Percentiles rank a stretch among this genome's conserved stretches.
Conservation (phyloP, 2,113 vertebrate species). For the Brevimyrus niger region DNA sequence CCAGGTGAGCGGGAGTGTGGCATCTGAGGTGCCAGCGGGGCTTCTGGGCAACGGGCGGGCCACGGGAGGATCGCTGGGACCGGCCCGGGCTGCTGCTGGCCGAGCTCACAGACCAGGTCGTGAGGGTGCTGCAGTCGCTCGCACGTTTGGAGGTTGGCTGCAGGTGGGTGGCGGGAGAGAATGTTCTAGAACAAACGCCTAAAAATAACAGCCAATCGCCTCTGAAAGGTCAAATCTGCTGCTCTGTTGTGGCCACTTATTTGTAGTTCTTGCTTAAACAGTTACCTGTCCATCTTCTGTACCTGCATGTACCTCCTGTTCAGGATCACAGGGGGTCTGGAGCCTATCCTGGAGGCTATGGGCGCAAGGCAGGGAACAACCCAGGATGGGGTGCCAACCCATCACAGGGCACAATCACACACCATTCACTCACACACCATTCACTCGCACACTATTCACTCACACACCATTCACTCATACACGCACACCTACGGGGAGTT, state of each 20-base stretch:
- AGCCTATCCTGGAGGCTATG: background rate
- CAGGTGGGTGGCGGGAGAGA: background rate
- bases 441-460: too few relatives aligned
- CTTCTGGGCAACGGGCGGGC: slow-evolving; percentile 11
- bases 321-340: background rate
- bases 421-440: too few relatives aligned
- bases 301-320: background rate
- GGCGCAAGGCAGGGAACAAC: background rate
- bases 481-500: background rate
- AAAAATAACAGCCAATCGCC: background rate
- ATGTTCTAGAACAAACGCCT: background rate
- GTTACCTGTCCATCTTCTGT: background rate
- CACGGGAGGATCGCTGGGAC: background rate
- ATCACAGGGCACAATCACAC: background rate
- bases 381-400: background rate
- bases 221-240: background rate
- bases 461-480: too few relatives aligned
- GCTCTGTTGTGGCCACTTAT: background rate
- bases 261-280: background rate
- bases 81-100: background rate
- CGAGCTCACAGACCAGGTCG: background rate
- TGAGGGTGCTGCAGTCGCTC: background rate
- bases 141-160: background rate
- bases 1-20: background rate
- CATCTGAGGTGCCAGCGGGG: slow-evolving; percentile 12